Evolutionary conservation across 2,888 invertebrate species (phyloP), one percentile per base, ranked within the genome.

Genomic region (Calliopum simillimum): DNA sequence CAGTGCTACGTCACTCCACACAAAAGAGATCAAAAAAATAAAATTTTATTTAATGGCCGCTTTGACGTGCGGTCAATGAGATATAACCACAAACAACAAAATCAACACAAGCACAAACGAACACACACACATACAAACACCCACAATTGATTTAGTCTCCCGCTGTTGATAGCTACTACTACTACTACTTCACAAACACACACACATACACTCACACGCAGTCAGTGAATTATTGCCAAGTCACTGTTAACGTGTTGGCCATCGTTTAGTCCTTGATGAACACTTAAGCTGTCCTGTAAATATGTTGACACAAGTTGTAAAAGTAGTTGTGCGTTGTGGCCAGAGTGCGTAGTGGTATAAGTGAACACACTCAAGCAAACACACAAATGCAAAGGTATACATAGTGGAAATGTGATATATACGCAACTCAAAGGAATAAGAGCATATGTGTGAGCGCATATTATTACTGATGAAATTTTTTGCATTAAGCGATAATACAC

Each of bases 41-140:
- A 58, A 49, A 58, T 58, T 33, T 67, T 67, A 67, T 67, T 67
- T 67, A 67, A 67, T 67, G 67, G 58, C 43, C 25, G 47, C 33
- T 33, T 58, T 67, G 67, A 59, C 59, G 47, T 67, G 23, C 13
- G 61, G 44, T 46, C 61, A 61, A 61, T 61, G 21, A 21, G 46
- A 46, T 46, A 44, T 23, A 44, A 44, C 61, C 21, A 44, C 44
- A 46, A 59, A 59, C 43, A 33, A 16, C 16, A 59, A 43, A 12
- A 59, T 2, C 41, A 58, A n/a, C n/a, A 16, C 16, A 23, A 41
- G 6, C 14, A 21, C 21, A 61, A 8, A 53, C 19, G 23, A 19
- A 53, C 53, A 53, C 12, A 21, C 53, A 21, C 53, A 23, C 53
- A 53, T 21, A 53, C 53, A 19, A 12, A 23, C 23, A 21, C 53